A percentile compares a stretch with the other conserved stretches of the same genome.
Evolutionary conservation across 2,113 vertebrate species (phyloP).

Genomic region (Bujurquina vittata): DNA sequence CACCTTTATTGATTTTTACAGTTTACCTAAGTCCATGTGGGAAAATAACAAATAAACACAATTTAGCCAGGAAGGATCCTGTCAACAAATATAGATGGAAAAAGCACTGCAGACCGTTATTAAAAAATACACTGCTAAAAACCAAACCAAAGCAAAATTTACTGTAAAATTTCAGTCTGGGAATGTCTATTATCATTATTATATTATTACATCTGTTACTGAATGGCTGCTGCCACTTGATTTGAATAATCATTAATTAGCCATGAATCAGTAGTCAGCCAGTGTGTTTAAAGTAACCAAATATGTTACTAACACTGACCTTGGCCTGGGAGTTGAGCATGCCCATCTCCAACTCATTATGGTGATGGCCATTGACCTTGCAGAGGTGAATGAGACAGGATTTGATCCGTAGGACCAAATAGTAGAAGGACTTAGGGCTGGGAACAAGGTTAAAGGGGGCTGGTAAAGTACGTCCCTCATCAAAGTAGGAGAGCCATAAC

Average conservation of each 20-base stretch:
- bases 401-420: conserved; percentile 93
- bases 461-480: conserved; percentile 95
- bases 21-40: not conserved
- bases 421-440: conserved; percentile 98
- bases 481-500: conserved; percentile 97
- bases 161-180: not conserved
- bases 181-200: too few relatives aligned
- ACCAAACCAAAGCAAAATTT: not conserved
- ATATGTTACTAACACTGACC: conserved; percentile 72
- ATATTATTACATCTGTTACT: not conserved
- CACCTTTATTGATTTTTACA: not conserved
- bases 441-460: conserved; percentile 97
- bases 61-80: not conserved
- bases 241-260: not conserved
- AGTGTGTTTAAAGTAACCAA: not conserved
- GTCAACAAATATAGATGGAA: not conserved
- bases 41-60: not conserved
- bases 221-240: not conserved
- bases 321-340: conserved; percentile 91
- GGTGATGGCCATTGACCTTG: conserved; percentile 89
- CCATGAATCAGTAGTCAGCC: not conserved
- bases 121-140: not conserved
- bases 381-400: conserved; percentile 92
- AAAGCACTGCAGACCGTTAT: not conserved
- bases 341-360: conserved; percentile 93